Percentiles rank a stretch among this genome's conserved stretches.
These are phyloP conservation scores for Ochlodes sylvanus DNA, from an alignment of 2,888 invertebrate genomes.

Conservation along the genomic window DNA sequence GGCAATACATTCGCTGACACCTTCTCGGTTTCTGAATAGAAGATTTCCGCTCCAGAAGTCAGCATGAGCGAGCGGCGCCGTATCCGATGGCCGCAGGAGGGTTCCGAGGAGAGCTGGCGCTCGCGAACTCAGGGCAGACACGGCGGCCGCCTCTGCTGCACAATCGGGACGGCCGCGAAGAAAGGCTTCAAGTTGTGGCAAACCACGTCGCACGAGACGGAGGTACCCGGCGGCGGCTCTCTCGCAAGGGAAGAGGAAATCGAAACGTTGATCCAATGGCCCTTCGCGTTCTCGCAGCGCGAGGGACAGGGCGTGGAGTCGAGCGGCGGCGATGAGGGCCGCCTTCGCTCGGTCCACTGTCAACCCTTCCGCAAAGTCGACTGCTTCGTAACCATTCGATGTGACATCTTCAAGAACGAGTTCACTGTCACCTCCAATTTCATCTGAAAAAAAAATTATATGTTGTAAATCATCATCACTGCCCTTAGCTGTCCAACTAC, in stretches of 20 bases:
- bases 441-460: constrained; percentile 60
- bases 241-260: constrained; percentile 91
- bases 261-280: constrained; percentile 76
- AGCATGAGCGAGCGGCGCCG: constrained; percentile 91
- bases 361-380: constrained; percentile 89
- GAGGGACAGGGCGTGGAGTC: constrained; percentile 90
- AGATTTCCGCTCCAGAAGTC: constrained; percentile 94
- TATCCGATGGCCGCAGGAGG: constrained; percentile 89
- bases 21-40: constrained; percentile 85
- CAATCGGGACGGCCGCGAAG: constrained; percentile 88
- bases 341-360: constrained; percentile 87
- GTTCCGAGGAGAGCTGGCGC: constrained; percentile 90
- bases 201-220: constrained; percentile 90
- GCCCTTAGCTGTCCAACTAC: no score
- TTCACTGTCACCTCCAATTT: constrained; percentile 83
- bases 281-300: constrained; percentile 79
- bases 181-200: constrained; percentile 91
- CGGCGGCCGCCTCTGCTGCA: constrained; percentile 85
- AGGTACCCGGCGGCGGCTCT: constrained; percentile 92
- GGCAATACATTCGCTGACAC: constrained; percentile 87
- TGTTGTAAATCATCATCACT: neutral
- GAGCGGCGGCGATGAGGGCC: constrained; percentile 89
- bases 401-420: constrained; percentile 91
- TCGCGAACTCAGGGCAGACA: constrained; percentile 87
- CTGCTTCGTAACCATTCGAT: constrained; percentile 86